Evolutionary conservation across 1,140 invertebrate species (phyloP).

Genomic region (Galleria mellonella): DNA sequence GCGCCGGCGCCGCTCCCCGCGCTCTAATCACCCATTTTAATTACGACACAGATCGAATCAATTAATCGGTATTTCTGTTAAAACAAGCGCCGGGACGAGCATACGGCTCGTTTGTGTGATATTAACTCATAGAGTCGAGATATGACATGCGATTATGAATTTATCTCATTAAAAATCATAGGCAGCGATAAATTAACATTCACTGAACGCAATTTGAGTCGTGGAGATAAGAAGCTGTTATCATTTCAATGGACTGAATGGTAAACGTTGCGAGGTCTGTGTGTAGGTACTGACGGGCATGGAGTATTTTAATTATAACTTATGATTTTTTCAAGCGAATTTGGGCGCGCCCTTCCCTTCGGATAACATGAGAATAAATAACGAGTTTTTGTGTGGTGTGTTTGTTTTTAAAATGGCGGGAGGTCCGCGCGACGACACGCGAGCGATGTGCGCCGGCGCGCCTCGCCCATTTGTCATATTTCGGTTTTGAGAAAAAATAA

Average conservation of each 20-base stretch:
- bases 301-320: conserved; percentile 71
- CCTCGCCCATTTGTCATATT: conserved; percentile 72
- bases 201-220: conserved; percentile 1
- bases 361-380: conserved; percentile 70
- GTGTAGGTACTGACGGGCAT: conserved; percentile 8
- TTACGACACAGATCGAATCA: conserved; percentile 73
- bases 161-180: conserved; percentile 34
- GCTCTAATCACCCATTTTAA: conserved; percentile 73
- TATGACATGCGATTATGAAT: conserved; percentile 37
- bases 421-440: conserved; percentile 71
- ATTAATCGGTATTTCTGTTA: conserved; percentile 73
- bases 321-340: conserved; percentile 71
- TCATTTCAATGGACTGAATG: neutral
- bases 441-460: conserved; percentile 55
- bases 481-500: conserved; percentile 67
- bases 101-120: conserved; percentile 24
- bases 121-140: conserved; percentile 28
- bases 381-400: conserved; percentile 70
- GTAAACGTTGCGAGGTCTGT: neutral
- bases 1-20: conserved; percentile 66
- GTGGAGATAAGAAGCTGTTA: neutral
- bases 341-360: conserved; percentile 64
- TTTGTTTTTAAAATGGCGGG: conserved; percentile 74
- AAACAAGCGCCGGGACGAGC: conserved; percentile 53
- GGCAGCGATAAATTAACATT: conserved; percentile 13